Base-by-base conservation (phyloP, 2,797 vertebrate genomes). In the Hipposideros larvatus region DNA sequence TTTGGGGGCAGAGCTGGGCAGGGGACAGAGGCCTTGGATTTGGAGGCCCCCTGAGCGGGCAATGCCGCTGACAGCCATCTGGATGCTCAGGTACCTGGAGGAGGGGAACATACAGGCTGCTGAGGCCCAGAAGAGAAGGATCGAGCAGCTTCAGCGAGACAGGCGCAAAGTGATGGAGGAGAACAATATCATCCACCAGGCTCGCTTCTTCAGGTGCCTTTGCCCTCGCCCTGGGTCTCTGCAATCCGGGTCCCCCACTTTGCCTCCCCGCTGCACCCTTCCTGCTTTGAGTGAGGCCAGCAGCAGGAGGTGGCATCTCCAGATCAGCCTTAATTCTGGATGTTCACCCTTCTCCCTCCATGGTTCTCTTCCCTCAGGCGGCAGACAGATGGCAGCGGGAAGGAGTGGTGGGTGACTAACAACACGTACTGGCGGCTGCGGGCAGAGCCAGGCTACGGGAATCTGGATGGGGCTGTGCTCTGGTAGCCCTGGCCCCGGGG, bases 201-300 rank as follows among this genome's bases (percentile, higher is more conserved):
- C 99, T 1, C 99, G 99, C 5, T 99, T 99, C 98, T 99, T 99
- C 98, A 99, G 99, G 99, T 99, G 31, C 1, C 57, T 34, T 7
- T 0, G 2, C 61, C 16, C 37, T 5, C 16, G 0, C 11, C 2
- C 68, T 0, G 28, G n/a, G 53, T 43, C 43, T 51, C 68, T 34
- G 55, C 75, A 0, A 8, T 2, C 15, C 16, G 1, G 55, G 37
- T 31, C 22, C 13, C 61, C 28, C 24, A 8, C 26, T 34, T 41
- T 19, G 8, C 31, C 28, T 21, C 15, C 70, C 24, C 26, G 4
- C 4, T 0, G 4, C 53, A 14, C 18, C 41, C 78, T 68, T 63
- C 22, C 65, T 16, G 41, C 70, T 26, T 10, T 5, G 66, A 74
- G 84, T 1, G 13, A 83, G 66, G 55, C 31, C 9, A 0, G 7